Base-by-base conservation (phyloP, 1,140 invertebrate genomes). In the Calliopsis andreniformis region DNA sequence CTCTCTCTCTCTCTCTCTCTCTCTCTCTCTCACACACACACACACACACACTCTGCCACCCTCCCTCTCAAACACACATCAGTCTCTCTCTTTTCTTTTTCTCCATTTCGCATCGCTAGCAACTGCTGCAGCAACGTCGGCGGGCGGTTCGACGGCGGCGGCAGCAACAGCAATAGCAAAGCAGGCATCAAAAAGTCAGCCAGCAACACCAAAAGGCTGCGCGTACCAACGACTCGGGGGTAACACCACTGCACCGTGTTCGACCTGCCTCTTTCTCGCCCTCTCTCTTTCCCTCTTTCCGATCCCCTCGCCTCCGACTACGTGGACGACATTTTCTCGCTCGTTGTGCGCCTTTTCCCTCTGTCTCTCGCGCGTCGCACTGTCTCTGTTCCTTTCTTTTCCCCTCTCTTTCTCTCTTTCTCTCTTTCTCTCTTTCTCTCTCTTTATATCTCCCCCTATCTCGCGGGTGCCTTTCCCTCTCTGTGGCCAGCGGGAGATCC, bases 121-220 rank as follows among this genome's bases (percentile, higher is more conserved):
- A 71, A 77, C 82, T 75, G 82, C 77, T 76, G 70, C 83, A 78
- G 76, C 84, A 75, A 59, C 77, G 69, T 76, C 79, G 68, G 86
- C 78, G 82, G 35, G 78, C 80, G 72, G 59, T 58, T 82, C 77
- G 77, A 77, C 81, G 83, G 78, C 80, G 51, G 78, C 78, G 77
- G 66, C 79, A 79, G 71, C 79, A 80, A 86, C 83, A 89, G 81
- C 84, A 86, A 89, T 85, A 87, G 83, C 87, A 88, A 89, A 88
- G 86, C 87, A 85, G 86, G 86, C 85, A 86, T 86, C 73, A 87
- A 51, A 87, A 51, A 84, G 58, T 75, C 82, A 88, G 85, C 79
- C 83, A 86, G 84, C 79, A 87, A 86, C 86, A 89, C 64, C 81
- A 76, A 85, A 82, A 81, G 61, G 64, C 62, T 80, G 72, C 81